Evolutionary conservation across 2,113 vertebrate species (phyloP).

Genomic region (Saccopteryx bilineata): DNA sequence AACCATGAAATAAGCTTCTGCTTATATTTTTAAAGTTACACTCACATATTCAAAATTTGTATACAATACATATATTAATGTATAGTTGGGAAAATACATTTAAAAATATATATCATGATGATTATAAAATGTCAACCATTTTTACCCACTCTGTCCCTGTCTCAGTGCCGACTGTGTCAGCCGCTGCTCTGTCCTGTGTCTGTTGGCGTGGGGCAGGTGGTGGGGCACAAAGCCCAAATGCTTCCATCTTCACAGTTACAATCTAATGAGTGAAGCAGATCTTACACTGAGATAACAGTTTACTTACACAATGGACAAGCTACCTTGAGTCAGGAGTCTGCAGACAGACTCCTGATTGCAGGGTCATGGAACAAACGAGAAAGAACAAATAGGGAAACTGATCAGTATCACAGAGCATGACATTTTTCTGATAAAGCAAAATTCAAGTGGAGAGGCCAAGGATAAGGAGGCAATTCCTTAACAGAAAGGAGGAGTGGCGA

Average conservation of each 20-base stretch:
- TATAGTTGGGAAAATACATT: not conserved
- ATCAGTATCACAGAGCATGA: not conserved
- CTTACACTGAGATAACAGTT: not conserved
- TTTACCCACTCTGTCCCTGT: not conserved
- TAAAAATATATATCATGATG: not conserved
- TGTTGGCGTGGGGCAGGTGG: not conserved
- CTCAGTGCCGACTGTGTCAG: not conserved
- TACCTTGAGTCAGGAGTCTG: not conserved
- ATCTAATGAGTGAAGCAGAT: not conserved
- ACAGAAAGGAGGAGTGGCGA: not conserved
- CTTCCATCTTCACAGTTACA: not conserved
- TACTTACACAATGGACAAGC: not conserved
- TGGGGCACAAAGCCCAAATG: not conserved
- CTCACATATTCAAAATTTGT: not conserved
- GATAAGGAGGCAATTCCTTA: not conserved
- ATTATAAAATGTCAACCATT: not conserved
- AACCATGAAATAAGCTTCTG: not conserved
- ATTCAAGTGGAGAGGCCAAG: not conserved
- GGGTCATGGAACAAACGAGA: not conserved
- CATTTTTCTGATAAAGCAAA: not conserved
- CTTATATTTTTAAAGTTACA: conserved; percentile 8
- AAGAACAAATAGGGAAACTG: not conserved
- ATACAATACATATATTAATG: not conserved
- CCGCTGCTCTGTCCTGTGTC: not conserved
- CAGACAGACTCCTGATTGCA: not conserved